These are phyloP conservation scores for Syrmaticus mikado DNA, from an alignment of 2,113 vertebrate species.

Conservation along the genomic window DNA sequence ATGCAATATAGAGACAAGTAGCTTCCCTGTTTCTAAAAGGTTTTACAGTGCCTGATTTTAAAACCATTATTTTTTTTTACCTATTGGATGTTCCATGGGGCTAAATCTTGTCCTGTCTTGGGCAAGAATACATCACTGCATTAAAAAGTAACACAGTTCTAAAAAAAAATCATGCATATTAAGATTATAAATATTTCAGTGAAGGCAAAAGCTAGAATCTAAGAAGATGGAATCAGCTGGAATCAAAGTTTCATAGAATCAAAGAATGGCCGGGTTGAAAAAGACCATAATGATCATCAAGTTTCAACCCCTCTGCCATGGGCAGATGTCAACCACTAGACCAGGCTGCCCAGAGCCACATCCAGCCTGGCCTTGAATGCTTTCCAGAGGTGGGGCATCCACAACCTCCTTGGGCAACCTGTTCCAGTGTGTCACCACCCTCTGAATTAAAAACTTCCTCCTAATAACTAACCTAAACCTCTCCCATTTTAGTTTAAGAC, in stretches of 20 bases:
- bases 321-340: too few relatives aligned
- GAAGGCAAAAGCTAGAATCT: neutral
- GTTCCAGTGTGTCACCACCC: too few relatives aligned
- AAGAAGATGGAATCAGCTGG: neutral
- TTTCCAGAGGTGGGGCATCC: too few relatives aligned
- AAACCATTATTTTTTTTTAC: neutral
- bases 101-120: neutral
- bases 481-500: too few relatives aligned
- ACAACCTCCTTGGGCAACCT: too few relatives aligned
- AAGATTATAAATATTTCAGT: neutral
- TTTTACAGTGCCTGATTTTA: neutral
- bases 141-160: neutral
- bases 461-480: too few relatives aligned
- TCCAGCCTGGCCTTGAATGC: too few relatives aligned
- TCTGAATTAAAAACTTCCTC: too few relatives aligned
- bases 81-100: neutral
- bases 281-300: too few relatives aligned
- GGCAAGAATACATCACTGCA: neutral
- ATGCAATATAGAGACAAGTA: neutral
- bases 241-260: neutral
- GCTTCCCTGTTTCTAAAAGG: neutral
- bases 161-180: fast-evolving
- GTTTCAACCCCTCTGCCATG: too few relatives aligned
- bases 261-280: too few relatives aligned
- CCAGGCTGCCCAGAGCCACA: too few relatives aligned